These are phyloP conservation scores for Elephantulus edwardii DNA, from an alignment of 2,113 vertebrate species.

Conservation along the genomic window DNA sequence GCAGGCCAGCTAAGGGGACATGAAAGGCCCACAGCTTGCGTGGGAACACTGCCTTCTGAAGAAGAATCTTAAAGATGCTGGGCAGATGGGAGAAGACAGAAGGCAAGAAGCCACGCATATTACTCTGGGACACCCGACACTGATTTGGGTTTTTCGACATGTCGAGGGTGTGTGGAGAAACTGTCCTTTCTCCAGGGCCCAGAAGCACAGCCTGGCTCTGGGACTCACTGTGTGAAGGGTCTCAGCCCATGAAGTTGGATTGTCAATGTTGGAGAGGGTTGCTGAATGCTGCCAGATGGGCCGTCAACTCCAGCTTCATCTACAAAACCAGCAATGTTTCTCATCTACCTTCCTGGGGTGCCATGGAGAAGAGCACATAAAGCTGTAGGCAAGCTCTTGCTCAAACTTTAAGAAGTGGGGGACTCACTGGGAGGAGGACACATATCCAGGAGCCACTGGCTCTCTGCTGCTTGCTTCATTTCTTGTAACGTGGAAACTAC, in stretches of 20 bases:
- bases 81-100: neutral
- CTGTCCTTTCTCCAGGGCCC: neutral
- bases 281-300: neutral
- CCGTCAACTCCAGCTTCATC: neutral
- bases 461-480: neutral
- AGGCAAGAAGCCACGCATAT: neutral
- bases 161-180: neutral
- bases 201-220: neutral
- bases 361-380: neutral
- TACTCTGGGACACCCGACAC: neutral
- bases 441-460: neutral
- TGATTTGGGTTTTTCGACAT: neutral
- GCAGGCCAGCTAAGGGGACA: neutral
- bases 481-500: neutral
- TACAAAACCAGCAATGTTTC: neutral
- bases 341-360: neutral
- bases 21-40: neutral
- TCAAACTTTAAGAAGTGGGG: neutral
- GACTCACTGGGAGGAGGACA: neutral
- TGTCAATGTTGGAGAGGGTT: neutral
- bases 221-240: neutral
- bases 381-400: neutral
- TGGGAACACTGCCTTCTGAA: neutral
- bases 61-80: neutral
- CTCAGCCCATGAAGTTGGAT: neutral